A percentile compares a stretch with the other conserved stretches of the same genome.
Evolutionary conservation across 2,113 vertebrate species (phyloP).

Genomic region (Tretioscincus oriximinensis): DNA sequence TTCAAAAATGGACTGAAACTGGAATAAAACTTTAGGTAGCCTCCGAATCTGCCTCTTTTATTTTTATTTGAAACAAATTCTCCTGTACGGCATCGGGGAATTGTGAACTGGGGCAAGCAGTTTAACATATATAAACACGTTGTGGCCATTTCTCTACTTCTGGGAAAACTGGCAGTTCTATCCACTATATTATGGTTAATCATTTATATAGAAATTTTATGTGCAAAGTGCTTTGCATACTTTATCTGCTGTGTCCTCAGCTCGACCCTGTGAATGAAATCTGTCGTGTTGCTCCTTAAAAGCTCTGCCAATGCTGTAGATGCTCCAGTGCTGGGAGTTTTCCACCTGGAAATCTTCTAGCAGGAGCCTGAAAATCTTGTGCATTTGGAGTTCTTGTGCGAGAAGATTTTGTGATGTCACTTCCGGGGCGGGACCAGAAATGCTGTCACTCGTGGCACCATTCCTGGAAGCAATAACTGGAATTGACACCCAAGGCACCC

Average conservation of each 20-base stretch:
- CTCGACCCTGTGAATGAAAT: neutral
- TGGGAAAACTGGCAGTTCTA: neutral
- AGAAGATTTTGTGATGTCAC: no score
- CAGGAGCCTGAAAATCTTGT: no score
- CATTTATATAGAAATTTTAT: conserved; percentile 15
- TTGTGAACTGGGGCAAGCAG: neutral
- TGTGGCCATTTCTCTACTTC: neutral
- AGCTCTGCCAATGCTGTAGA: neutral
- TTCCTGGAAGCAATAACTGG: no score
- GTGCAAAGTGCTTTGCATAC: neutral
- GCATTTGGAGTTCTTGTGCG: no score
- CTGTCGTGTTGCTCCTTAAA: neutral
- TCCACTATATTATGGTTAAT: neutral
- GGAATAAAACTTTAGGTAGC: no score
- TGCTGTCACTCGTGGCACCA: no score
- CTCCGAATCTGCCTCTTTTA: neutral
- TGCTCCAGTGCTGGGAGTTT: no score
- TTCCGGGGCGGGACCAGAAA: no score
- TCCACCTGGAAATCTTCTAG: no score
- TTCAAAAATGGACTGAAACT: no score
- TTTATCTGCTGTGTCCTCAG: conserved; percentile 11
- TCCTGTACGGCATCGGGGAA: neutral
- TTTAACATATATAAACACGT: neutral
- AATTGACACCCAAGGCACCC: no score
- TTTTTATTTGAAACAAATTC: neutral